Evolutionary conservation across 2,888 invertebrate species (phyloP), one percentile per base, ranked within the genome.

Genomic region (Osmoderma eremita): DNA sequence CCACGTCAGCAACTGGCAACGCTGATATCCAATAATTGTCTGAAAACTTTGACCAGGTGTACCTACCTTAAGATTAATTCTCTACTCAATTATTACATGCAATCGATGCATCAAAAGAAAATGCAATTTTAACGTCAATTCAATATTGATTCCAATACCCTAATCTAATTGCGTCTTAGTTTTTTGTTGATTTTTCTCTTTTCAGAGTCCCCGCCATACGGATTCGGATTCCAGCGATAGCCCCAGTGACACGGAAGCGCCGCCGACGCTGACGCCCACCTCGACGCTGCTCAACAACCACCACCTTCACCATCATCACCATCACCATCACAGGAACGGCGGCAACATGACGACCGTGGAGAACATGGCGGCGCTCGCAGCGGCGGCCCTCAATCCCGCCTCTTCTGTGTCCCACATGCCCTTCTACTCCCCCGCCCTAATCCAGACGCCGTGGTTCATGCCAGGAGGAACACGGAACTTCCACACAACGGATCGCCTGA

Each of bases 211-310:
- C 78, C 82, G 81, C 72, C 89, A 88, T 74, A 88, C 90, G 76
- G 90, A 90, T 81, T 90, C 90, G 76, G 90, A 90, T 77, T 84
- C 86, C 73, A 85, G 84, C 78, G 85, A 85, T 82, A 87, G 87
- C 79, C 86, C 86, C 73, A 88, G 86, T 41, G 82, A 82, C 76
- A 77, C 79, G 74, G 82, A 83, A 74, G 77, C 86, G 82, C 72
- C 86, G 82, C 82, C 87, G 82, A 79, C 87, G 83, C 53, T 80
- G 63, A 82, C 80, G 68, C 77, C 79, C 56, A 70, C 78, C 62
- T 72, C 76, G 69, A 71, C 72, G 70, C 72, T 76, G 71, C 75
- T 77, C 69, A 78, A 77, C 73, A 77, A 78, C 73, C 75, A 75
- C 69, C 72, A 74, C 65, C 73, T 72, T 83, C 30, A 81, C 79